These are phyloP conservation scores for Pantelozetes paolii DNA, from an alignment of 2,888 invertebrate genomes.

Conservation along the genomic window DNA sequence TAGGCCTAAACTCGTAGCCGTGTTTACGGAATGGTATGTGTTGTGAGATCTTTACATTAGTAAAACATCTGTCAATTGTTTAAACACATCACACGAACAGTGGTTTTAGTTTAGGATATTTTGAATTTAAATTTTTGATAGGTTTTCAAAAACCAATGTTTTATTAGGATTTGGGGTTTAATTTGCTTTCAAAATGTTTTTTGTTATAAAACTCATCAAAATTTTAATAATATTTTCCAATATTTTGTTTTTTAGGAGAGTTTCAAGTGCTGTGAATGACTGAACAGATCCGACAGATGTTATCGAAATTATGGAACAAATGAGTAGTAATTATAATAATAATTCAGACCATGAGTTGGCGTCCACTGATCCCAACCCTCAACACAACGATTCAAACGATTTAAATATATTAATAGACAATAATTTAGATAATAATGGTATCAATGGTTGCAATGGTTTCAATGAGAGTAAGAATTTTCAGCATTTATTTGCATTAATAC, in stretches of 20 bases:
- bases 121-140: not conserved
- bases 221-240: not conserved
- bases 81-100: not conserved
- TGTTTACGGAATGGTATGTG: not conserved
- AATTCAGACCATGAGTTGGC: not conserved
- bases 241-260: no score
- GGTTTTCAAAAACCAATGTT: not conserved
- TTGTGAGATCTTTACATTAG: not conserved
- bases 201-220: not conserved
- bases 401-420: not conserved
- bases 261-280: not conserved
- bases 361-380: not conserved
- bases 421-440: no score
- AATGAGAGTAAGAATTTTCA: constrained; percentile 23
- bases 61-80: constrained; percentile 16
- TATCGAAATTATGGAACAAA: constrained; percentile 26
- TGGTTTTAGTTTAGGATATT: not conserved
- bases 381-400: not conserved
- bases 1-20: not conserved
- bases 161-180: not conserved
- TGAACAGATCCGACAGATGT: constrained; percentile 22
- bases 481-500: no score
- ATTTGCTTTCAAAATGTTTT: not conserved
- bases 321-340: constrained; percentile 6
- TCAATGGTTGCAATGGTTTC: no score